Base-by-base conservation (phyloP, 2,888 invertebrate genomes). In the Cyrtodaria siliqua region DNA sequence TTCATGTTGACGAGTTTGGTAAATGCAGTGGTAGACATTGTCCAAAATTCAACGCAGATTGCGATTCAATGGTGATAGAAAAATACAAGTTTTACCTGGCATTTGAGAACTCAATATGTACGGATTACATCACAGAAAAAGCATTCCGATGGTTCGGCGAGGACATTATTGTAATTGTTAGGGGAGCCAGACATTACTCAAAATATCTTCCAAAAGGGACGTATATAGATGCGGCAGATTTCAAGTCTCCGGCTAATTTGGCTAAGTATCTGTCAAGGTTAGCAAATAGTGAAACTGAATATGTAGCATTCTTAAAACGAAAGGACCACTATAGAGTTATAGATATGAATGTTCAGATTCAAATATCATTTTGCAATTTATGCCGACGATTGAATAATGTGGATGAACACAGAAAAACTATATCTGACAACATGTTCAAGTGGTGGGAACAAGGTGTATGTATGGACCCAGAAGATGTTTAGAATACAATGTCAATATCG, bases 91-190 rank as follows among this genome's bases (percentile, higher is more conserved):
- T 83, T 59, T 83, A 83, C 68, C 49, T 83, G n/a, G 77, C 83
- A n/a, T 83, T 83, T 63, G 83, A 83, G 49, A 83, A 83, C 27
- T 72, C 79, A 12, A 12, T 83, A 16, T 83, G 83, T 49, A 49
- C 40, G 20, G 83, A 83, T 60, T 83, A 83, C 42, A 61, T 83
- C 20, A 75, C 83, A 8, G 83, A 83, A 57, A 83, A 83, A 33
- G 72, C 68, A 16, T 75, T 83, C 59, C 62, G 44, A 14, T 79
- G 77, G 75, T 77, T 78, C 20, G 27, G 55, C 14, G 67, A 52
- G 27, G 62, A 83, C 50, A 74, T 72, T 23, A 67, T 83, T 12
- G 66, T 56, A 3, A 70, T 83, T 16, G 72, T 77, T 18, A 38
- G 83, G 23, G 77, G 79, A 18, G 73, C 71, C 0, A 55, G 59